Evolutionary conservation across 1,140 invertebrate species (phyloP).

Genomic region (Drosophila eugracilis): DNA sequence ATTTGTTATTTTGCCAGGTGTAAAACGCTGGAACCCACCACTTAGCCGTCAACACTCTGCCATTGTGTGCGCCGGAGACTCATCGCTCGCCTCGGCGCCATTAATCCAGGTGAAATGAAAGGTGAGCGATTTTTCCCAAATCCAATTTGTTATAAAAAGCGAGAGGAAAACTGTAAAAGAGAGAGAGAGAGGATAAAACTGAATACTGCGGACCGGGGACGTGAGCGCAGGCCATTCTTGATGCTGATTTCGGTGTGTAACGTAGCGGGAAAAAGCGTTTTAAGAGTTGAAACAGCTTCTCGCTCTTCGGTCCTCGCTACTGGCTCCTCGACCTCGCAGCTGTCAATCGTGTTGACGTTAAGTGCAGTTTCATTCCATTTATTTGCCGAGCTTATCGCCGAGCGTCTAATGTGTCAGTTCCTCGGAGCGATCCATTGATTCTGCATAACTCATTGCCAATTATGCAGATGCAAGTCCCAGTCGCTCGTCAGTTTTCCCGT

Average conservation of each 20-base stretch:
- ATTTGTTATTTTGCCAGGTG: conserved; percentile 14
- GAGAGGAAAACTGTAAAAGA: conserved; percentile 17
- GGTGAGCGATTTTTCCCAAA: conserved; percentile 81
- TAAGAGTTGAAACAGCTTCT: conserved; percentile 44
- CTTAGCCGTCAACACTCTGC: conserved; percentile 36
- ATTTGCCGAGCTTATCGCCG: conserved; percentile 69
- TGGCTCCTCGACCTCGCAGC: conserved; percentile 26
- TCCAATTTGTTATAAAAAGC: conserved; percentile 74
- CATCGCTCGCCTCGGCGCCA: conserved; percentile 65
- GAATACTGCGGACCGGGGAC: conserved; percentile 9
- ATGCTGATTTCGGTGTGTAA: conserved; percentile 36
- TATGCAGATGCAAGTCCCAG: conserved; percentile 59
- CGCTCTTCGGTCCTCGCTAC: conserved; percentile 14
- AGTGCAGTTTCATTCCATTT: conserved; percentile 80
- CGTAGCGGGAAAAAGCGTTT: conserved; percentile 50
- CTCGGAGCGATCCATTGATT: conserved; percentile 54
- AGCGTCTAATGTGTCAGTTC: conserved; percentile 62
- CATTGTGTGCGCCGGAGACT: conserved; percentile 53
- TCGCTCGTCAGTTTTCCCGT: conserved; percentile 10
- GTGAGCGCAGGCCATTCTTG: conserved; percentile 10
- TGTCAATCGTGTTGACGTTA: conserved; percentile 76
- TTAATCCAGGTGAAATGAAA: conserved; percentile 81
- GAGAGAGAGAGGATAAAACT: conserved; percentile 22
- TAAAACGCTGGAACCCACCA: conserved; percentile 19
- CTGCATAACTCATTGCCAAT: conserved; percentile 63